Percentiles rank a stretch among this genome's conserved stretches.
Conservation (phyloP, 1,140 invertebrate species). For the Drosophila oshimai region DNA sequence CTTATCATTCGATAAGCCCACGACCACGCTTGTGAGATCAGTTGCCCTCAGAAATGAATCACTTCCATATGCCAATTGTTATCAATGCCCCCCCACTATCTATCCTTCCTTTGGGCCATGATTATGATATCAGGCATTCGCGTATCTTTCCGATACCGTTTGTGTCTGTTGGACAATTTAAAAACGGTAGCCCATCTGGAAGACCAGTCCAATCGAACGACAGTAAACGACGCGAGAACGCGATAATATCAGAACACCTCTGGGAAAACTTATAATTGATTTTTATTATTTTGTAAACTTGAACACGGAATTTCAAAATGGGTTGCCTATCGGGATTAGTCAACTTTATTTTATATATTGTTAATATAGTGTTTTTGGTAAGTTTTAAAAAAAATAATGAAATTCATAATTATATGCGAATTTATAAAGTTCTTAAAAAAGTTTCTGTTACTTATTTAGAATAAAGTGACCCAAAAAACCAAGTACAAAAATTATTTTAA, state of each 20-base stretch:
- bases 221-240: constrained; percentile 65
- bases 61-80: constrained; percentile 21
- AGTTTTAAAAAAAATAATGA: constrained; percentile 16
- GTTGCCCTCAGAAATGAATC: constrained; percentile 41
- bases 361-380: constrained; percentile 70
- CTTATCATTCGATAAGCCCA: constrained; percentile 23
- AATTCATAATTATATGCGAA: no score
- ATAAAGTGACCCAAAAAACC: no score
- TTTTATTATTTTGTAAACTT: background rate
- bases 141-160: constrained; percentile 23
- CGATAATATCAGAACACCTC: constrained; percentile 43
- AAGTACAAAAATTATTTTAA: no score
- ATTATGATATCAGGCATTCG: constrained; percentile 22
- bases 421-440: background rate
- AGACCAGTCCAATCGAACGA: constrained; percentile 59
- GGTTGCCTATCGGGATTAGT: constrained; percentile 59
- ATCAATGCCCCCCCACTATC: constrained; percentile 30
- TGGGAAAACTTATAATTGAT: background rate
- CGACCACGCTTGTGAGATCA: constrained; percentile 8
- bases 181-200: constrained; percentile 38
- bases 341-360: constrained; percentile 61
- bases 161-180: constrained; percentile 34
- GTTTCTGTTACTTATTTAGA: no score
- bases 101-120: constrained; percentile 9
- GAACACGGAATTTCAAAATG: constrained; percentile 38